A percentile compares a stretch with the other conserved stretches of the same genome.
Evolutionary conservation across 53 echinoderm and acorn worm genomes (phyloP).

Genomic region (Stichopus horrens): DNA sequence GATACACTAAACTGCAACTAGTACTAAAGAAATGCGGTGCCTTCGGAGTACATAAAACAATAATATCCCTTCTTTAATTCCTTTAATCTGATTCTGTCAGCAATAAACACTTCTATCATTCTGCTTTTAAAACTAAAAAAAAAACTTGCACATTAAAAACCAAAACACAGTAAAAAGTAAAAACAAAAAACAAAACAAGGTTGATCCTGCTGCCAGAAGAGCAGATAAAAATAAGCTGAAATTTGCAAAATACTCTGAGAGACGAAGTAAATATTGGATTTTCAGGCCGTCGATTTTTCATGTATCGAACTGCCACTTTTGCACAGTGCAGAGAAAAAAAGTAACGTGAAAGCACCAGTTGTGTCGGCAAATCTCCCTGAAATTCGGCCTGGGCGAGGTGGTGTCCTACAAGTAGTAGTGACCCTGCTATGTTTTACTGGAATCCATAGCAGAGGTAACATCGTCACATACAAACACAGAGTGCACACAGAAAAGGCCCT

Average conservation of each 20-base stretch:
- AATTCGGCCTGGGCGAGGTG: conserved; percentile 29
- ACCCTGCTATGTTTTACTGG: neutral
- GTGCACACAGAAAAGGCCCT: conserved; percentile 25
- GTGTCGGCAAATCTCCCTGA: conserved; percentile 34
- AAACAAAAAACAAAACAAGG: neutral
- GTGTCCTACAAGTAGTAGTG: conserved; percentile 4
- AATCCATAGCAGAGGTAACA: neutral
- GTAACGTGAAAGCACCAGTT: conserved; percentile 42
- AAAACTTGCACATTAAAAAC: conserved; percentile 33
- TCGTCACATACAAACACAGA: neutral
- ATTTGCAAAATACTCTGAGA: conserved; percentile 32
- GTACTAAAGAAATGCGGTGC: conserved; percentile 26
- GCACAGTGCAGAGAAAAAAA: conserved; percentile 40
- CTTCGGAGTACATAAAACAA: conserved; percentile 19
- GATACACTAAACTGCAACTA: conserved; percentile 31
- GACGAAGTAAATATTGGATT: conserved; percentile 27
- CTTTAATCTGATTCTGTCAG: neutral
- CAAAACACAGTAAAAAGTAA: conserved; percentile 34
- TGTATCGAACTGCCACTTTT: conserved; percentile 17
- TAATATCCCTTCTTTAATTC: conserved; percentile 7
- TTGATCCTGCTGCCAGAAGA: conserved; percentile 15
- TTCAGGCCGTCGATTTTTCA: conserved; percentile 1
- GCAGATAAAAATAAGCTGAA: conserved; percentile 26
- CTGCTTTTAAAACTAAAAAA: neutral
- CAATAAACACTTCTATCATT: neutral